Percentiles rank a stretch among this genome's conserved stretches.
Conservation (phyloP, 2,113 vertebrate species). For the Larimichthys crocea region DNA sequence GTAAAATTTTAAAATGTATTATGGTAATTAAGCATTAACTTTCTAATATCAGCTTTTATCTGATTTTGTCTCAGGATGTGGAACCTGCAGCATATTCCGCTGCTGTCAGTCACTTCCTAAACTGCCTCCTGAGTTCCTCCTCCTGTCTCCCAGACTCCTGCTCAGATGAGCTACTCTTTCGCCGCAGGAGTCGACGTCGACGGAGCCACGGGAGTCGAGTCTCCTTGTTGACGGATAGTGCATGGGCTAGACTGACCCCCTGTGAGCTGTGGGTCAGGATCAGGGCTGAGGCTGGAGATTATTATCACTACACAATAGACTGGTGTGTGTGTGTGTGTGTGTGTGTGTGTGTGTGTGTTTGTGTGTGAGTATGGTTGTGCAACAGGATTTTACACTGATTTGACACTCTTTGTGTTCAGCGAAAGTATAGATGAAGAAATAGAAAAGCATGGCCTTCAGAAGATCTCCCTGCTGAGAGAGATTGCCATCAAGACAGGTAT, state of each 20-base stretch:
- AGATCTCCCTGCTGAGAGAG: constrained; percentile 94
- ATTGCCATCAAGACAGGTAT: constrained; percentile 94
- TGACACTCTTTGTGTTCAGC: constrained; percentile 78
- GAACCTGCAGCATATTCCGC: constrained; percentile 93
- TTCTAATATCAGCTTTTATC: neutral
- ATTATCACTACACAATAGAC: constrained; percentile 89
- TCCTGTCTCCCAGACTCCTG: constrained; percentile 89
- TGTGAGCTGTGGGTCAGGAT: constrained; percentile 92
- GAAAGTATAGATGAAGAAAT: constrained; percentile 90
- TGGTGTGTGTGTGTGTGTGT: constrained; percentile 81
- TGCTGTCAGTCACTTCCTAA: constrained; percentile 97
- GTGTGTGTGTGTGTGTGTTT: constrained; percentile 1
- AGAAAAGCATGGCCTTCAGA: constrained; percentile 90
- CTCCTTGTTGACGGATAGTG: constrained; percentile 77
- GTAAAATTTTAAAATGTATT: neutral
- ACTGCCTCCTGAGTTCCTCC: constrained; percentile 94
- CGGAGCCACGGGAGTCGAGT: constrained; percentile 83
- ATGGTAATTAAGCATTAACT: neutral
- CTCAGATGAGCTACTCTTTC: constrained; percentile 90
- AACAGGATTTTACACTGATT: constrained; percentile 16
- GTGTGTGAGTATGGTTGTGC: neutral
- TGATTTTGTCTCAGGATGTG: constrained; percentile 85
- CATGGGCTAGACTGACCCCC: constrained; percentile 91
- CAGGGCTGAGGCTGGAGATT: constrained; percentile 88
- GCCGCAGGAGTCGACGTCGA: constrained; percentile 90